These are phyloP conservation scores for Drosophila rufa DNA, from an alignment of 1,140 invertebrate species.

Conservation along the genomic window DNA sequence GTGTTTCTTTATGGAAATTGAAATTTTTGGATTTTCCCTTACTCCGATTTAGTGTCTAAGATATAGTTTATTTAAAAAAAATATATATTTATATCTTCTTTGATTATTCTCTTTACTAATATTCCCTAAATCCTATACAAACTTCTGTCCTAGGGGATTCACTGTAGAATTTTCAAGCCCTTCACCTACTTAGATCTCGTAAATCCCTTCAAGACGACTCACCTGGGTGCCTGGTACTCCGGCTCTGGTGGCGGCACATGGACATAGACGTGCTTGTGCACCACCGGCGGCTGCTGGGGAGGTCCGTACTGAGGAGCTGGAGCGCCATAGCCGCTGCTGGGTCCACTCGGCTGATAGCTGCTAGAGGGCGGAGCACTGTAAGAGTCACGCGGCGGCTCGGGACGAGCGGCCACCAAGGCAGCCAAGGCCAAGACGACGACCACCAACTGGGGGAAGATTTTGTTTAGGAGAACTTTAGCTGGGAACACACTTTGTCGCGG, in stretches of 20 bases:
- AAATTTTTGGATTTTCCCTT: not conserved
- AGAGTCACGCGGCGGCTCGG: constrained; percentile 80
- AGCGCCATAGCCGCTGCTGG: constrained; percentile 83
- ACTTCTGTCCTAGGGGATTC: not conserved
- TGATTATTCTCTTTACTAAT: not conserved
- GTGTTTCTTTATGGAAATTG: not conserved
- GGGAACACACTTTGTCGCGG: not conserved
- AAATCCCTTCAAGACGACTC: constrained; percentile 25
- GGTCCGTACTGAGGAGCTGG: constrained; percentile 90
- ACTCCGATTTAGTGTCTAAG: not conserved
- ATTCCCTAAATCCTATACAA: not conserved
- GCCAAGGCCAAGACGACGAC: constrained; percentile 71
- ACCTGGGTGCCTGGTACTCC: constrained; percentile 89
- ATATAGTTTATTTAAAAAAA: not conserved
- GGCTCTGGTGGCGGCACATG: constrained; percentile 94
- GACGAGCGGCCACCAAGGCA: constrained; percentile 72
- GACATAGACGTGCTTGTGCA: constrained; percentile 94
- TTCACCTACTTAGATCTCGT: no score
- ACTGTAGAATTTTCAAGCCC: not conserved
- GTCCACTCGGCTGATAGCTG: constrained; percentile 74
- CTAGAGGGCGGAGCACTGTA: constrained; percentile 78
- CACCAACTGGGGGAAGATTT: constrained; percentile 62
- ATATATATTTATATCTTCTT: constrained; percentile 8
- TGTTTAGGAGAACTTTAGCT: constrained; percentile 10
- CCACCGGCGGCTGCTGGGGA: constrained; percentile 90